These are phyloP conservation scores for Parnassius apollo DNA, from an alignment of 2,888 invertebrate species.

Conservation along the genomic window DNA sequence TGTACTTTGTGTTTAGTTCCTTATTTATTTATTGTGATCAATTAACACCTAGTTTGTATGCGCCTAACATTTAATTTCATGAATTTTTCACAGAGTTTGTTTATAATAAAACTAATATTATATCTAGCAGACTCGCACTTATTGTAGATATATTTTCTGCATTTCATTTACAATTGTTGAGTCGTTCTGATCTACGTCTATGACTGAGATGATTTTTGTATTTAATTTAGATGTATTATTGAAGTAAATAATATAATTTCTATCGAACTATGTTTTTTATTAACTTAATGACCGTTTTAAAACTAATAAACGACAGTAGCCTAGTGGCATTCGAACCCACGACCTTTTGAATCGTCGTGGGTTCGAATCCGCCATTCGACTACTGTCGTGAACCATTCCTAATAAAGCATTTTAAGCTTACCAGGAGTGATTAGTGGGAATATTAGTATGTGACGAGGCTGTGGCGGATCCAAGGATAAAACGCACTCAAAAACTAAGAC, in stretches of 20 bases:
- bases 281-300: background rate
- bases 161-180: conserved; percentile 32
- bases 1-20: conserved; percentile 32
- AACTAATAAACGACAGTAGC: background rate
- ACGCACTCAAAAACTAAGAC: too few species aligned
- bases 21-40: conserved; percentile 42
- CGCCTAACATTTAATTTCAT: conserved; percentile 12
- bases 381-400: background rate
- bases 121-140: background rate
- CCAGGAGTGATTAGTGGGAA: too few species aligned
- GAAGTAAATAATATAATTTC: conserved; percentile 22
- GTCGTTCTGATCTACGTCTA: conserved; percentile 23
- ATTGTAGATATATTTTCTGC: conserved; percentile 31
- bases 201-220: conserved; percentile 30
- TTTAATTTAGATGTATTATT: conserved; percentile 30
- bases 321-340: background rate
- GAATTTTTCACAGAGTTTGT: background rate
- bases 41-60: conserved; percentile 15
- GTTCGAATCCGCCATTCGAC: background rate
- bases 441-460: too few species aligned
- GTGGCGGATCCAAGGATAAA: too few species aligned
- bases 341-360: background rate
- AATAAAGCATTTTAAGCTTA: background rate
- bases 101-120: background rate
- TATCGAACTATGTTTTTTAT: conserved; percentile 1